phyloP scores from a whole-genome alignment of 2,888 invertebrate species.

The Tetranychus piercei region DNA sequence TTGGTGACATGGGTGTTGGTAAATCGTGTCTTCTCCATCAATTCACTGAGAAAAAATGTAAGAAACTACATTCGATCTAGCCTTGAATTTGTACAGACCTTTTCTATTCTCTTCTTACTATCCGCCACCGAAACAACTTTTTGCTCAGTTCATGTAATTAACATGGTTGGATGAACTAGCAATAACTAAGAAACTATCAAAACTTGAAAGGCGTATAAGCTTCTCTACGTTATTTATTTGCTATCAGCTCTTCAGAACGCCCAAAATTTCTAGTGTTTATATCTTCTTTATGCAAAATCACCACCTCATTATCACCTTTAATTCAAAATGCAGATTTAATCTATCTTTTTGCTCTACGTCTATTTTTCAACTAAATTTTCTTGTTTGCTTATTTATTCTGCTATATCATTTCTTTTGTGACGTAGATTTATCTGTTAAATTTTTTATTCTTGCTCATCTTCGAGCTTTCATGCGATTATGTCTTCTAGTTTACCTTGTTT shows the following conservation, averaged over 20 bases:
- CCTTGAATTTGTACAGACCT: neutral
- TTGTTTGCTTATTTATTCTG: neutral
- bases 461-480: neutral
- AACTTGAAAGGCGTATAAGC: too few species aligned
- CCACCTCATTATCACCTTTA: too few species aligned
- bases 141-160: too few species aligned
- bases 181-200: too few species aligned
- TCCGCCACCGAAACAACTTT: too few species aligned
- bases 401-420: slow-evolving; percentile 9
- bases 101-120: neutral
- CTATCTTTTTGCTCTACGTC: too few species aligned
- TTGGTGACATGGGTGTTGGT: slow-evolving; percentile 99
- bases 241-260: too few species aligned
- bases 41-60: slow-evolving; percentile 99
- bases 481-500: neutral
- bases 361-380: neutral
- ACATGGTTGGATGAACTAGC: too few species aligned
- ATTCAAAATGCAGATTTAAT: too few species aligned
- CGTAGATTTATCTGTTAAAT: neutral
- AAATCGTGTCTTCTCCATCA: slow-evolving; percentile 97
- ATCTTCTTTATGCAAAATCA: too few species aligned
- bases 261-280: neutral
- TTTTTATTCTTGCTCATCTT: neutral
- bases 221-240: neutral
- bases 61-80: slow-evolving; percentile 37